Percentiles rank a stretch among this genome's conserved stretches.
phyloP scores from a whole-genome alignment of 2,888 invertebrate genomes.

The Uloborus plumipes region DNA sequence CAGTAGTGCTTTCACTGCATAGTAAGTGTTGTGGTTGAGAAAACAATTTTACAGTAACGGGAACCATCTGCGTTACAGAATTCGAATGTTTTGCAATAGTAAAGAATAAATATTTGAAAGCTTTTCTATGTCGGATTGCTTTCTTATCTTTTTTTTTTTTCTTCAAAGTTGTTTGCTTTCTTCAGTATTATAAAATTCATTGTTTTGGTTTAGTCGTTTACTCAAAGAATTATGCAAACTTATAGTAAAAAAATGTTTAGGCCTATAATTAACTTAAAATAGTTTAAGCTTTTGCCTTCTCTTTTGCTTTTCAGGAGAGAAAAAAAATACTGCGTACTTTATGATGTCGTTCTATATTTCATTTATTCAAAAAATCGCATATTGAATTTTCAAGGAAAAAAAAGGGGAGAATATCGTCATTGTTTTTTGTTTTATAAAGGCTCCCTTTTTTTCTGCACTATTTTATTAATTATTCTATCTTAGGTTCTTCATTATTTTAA shows the following conservation, averaged over 20 bases:
- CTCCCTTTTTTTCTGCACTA: too few relatives aligned
- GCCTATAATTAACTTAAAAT: too few relatives aligned
- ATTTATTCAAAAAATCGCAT: too few relatives aligned
- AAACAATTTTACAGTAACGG: conserved; percentile 26
- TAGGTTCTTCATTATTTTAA: too few relatives aligned
- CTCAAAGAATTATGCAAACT: neutral
- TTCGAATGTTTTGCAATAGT: conserved; percentile 7
- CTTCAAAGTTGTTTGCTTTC: neutral
- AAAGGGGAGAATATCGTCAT: too few relatives aligned
- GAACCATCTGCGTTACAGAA: conserved; percentile 18
- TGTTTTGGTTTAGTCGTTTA: neutral
- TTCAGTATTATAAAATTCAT: neutral
- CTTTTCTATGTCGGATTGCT: neutral
- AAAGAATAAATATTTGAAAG: conserved; percentile 23
- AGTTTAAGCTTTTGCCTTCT: too few relatives aligned
- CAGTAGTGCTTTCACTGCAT: conserved; percentile 10
- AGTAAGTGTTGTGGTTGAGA: conserved; percentile 8
- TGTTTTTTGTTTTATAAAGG: neutral
- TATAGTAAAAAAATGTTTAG: neutral
- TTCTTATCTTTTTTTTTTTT: neutral
- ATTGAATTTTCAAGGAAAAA: too few relatives aligned
- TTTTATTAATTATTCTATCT: too few relatives aligned
- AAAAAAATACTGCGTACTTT: too few relatives aligned
- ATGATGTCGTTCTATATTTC: too few relatives aligned
- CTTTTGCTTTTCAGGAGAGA: too few relatives aligned